phyloP scores from a whole-genome alignment of 1,140 invertebrate genomes.

The Drosophila obscura region DNA sequence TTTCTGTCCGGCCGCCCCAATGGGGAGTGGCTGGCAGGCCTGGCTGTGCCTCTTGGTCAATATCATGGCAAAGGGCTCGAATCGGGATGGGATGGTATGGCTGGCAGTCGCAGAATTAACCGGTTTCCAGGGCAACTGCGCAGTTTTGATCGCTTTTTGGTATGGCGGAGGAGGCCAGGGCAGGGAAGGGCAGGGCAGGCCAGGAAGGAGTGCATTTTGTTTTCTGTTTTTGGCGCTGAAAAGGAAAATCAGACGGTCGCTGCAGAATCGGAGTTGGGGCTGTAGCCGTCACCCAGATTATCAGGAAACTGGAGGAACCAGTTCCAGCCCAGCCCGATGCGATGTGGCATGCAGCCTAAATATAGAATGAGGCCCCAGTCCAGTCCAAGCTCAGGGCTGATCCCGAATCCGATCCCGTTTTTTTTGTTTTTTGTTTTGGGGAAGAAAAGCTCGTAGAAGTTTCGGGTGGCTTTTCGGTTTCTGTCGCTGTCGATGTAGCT shows the following conservation, averaged over 20 bases:
- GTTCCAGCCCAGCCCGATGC: conserved; percentile 49
- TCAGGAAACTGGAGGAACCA: conserved; percentile 83
- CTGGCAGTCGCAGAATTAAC: conserved; percentile 34
- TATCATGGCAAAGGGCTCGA: conserved; percentile 38
- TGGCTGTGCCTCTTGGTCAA: conserved; percentile 32
- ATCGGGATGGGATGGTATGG: neutral
- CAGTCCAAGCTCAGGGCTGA: neutral
- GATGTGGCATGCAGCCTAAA: conserved; percentile 79
- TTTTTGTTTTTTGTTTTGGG: neutral
- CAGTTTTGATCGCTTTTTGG: conserved; percentile 52
- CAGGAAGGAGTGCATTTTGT: conserved; percentile 15
- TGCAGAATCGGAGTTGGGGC: conserved; percentile 54
- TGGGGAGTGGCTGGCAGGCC: neutral
- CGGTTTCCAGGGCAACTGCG: conserved; percentile 62
- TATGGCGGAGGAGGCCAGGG: neutral
- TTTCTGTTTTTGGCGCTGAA: conserved; percentile 63
- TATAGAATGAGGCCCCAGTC: conserved; percentile 59
- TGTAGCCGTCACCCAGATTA: conserved; percentile 82
- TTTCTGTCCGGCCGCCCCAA: conserved; percentile 23
- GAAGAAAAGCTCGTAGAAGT: conserved; percentile 28
- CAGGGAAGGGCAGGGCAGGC: neutral
- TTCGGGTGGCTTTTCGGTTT: conserved; percentile 14
- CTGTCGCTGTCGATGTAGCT: conserved; percentile 40
- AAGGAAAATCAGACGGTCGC: conserved; percentile 68
- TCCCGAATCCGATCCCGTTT: too few species aligned